Evolutionary conservation across 2,113 vertebrate genomes (phyloP), one percentile per base, ranked within the genome.

Genomic region (Apodemus speciosus): DNA sequence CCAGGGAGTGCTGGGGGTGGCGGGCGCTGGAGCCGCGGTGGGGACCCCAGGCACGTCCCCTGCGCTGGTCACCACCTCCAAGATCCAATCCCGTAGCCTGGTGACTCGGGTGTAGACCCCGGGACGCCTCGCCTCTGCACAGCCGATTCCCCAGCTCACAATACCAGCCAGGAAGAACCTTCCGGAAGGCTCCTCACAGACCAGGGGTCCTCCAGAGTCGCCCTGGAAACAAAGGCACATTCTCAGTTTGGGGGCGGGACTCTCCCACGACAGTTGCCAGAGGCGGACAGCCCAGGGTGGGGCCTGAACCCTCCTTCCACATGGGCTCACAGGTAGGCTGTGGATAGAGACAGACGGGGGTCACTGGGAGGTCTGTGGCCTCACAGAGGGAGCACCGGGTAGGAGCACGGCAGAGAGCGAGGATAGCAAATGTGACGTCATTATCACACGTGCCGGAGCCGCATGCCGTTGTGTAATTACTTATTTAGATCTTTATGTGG

Each of bases 61-160:
- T 25, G 30, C 0, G 18, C 95, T 81, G 3, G 97, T 98, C 4
- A 96, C 96, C 4, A 96, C 96, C 80, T 97, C 97, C 75, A 98
- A 90, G 97, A 99, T 99, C 99, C 99, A 99, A 97, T 99, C 98
- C 20, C 98, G 97, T 89, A 99, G 98, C 90, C 94, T 98, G 89
- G 99, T 99, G 43, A 99, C 97, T 0, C 99, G 98, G 9, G 99
- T 98, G 35, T 99, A 99, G 90, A 99, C 99, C 0, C 99, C 99
- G 0, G 99, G 99, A 35, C 97, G 98, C 96, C 98, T 98, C 92
- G 99, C 98, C 97, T 99, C 99, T 0, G 98, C 99, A 35, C 99
- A 99, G 56, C 99, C 99, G 0, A 99, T 98, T 0, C 99, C 99
- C 99, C 99, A 99, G 83, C 99, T 99, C 97, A 99, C 99, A 0